Evolutionary conservation across 2,797 vertebrate genomes (phyloP).

Genomic region (Pogoniulus pusillus): DNA sequence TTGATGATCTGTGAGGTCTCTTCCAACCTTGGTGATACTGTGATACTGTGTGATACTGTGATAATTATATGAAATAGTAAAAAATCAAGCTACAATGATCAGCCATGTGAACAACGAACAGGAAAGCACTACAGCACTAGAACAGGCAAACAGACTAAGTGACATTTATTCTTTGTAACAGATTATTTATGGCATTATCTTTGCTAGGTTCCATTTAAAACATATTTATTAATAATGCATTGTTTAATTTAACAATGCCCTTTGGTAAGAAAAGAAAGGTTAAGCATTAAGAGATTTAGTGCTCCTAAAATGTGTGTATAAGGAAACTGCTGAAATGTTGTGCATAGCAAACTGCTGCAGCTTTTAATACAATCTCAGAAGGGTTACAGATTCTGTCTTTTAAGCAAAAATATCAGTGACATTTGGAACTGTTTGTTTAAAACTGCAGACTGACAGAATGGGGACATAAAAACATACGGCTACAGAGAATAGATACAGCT

Average conservation of each 20-base stretch:
- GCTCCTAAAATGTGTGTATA: not conserved
- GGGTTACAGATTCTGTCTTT: constrained; percentile 51
- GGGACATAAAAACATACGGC: constrained; percentile 51
- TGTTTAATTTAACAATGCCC: constrained; percentile 21
- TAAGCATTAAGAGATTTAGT: constrained; percentile 24
- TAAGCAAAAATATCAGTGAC: constrained; percentile 61
- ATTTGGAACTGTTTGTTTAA: constrained; percentile 67
- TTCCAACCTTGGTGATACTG: no score
- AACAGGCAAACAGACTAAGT: not conserved
- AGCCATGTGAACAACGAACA: not conserved
- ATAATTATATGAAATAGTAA: not conserved
- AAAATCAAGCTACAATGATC: not conserved
- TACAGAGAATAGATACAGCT: constrained; percentile 31
- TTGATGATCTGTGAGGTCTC: no score
- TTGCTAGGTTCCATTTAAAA: not conserved
- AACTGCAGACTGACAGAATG: constrained; percentile 69
- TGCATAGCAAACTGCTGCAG: not conserved
- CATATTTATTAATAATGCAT: constrained; percentile 30
- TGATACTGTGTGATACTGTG: no score
- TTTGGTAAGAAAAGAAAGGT: constrained; percentile 1
- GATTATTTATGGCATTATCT: not conserved
- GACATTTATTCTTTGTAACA: not conserved
- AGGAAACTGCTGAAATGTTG: constrained; percentile 9
- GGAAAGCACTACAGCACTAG: not conserved
- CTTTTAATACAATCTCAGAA: constrained; percentile 60